phyloP scores from a whole-genome alignment of 2,797 vertebrate genomes.

The Cuniculus paca region DNA sequence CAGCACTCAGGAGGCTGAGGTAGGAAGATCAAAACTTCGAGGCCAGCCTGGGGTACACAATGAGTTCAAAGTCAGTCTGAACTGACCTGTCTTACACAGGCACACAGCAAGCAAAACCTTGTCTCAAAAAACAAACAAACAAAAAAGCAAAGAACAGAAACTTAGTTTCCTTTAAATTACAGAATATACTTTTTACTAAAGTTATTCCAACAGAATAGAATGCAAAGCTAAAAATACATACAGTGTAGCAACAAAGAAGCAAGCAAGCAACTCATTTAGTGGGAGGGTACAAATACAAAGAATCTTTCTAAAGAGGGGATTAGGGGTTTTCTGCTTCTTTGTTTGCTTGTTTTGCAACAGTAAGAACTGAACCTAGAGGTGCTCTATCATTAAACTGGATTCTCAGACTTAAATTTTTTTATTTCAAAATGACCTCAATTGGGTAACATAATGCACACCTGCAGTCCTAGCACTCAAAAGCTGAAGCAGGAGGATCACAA shows the following conservation, averaged over 20 bases:
- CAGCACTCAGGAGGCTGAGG: neutral
- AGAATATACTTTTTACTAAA: constrained; percentile 57
- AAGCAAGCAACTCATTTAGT: constrained; percentile 20
- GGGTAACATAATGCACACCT: neutral
- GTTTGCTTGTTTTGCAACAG: neutral
- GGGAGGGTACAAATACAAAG: neutral
- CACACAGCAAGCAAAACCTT: too few species aligned
- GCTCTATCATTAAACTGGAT: neutral
- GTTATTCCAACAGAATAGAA: constrained; percentile 55
- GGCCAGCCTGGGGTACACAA: neutral
- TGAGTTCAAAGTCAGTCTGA: neutral
- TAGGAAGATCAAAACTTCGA: neutral
- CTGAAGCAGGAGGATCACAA: neutral
- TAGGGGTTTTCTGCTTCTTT: neutral
- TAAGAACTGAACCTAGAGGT: neutral
- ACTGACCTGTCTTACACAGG: too few species aligned
- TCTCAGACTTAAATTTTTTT: neutral
- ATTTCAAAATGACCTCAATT: neutral
- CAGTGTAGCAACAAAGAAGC: neutral
- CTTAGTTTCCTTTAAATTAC: neutral
- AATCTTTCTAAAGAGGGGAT: constrained; percentile 1
- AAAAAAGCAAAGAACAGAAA: neutral
- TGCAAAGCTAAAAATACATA: neutral
- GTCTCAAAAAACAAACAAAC: neutral
- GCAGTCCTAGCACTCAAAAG: neutral